Base-by-base conservation (phyloP, 2,113 vertebrate genomes). In the Raja brachyura region DNA sequence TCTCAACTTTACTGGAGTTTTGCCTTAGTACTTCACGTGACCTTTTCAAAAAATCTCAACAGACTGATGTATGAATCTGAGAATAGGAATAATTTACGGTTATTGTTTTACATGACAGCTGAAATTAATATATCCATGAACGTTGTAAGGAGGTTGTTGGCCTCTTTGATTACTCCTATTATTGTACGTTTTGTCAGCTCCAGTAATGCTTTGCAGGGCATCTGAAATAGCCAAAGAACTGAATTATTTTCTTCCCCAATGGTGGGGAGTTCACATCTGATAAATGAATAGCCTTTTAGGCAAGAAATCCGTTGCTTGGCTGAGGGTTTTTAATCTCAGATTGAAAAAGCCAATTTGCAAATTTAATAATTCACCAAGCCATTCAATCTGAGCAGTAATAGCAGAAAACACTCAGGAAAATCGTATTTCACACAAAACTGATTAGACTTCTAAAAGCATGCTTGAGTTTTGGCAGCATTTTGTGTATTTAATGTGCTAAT, bases 331-430 rank as follows among this genome's bases (percentile, higher is more conserved):
- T 92, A 92, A 70, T 92, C 90, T 92, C 66, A 73, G 88, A 90
- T 48, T 73, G 90, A 92, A 73, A 92, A 31, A 92, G 66, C 66
- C 33, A 48, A 70, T 92, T 92, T 70, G 63, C 90, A 92, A 28
- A 48, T 88, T 88, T 63, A 88, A 88, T 88, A 56, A 88, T 88
- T 88, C 83, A 63, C 83, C 31, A 59, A 63, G 56, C 83, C n/a
- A 88, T 88, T 88, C 83, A 88, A 88, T 88, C 83, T 66, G 63
- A 63, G 33, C 59, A 88, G 83, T 88, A 88, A 88, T 88, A 63
- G 83, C 83, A 88, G 83, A 88, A 88, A 88, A 88, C 83, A 88
- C 83, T 88, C 61, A 88, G 63, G 83, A 88, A 77, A 88, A 88
- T 88, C 28, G 59, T 88, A 88, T 88, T 88, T 88, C 83, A 73